Evolutionary conservation across 2,888 invertebrate genomes (phyloP).

Genomic region (Clepsis dumicolana): DNA sequence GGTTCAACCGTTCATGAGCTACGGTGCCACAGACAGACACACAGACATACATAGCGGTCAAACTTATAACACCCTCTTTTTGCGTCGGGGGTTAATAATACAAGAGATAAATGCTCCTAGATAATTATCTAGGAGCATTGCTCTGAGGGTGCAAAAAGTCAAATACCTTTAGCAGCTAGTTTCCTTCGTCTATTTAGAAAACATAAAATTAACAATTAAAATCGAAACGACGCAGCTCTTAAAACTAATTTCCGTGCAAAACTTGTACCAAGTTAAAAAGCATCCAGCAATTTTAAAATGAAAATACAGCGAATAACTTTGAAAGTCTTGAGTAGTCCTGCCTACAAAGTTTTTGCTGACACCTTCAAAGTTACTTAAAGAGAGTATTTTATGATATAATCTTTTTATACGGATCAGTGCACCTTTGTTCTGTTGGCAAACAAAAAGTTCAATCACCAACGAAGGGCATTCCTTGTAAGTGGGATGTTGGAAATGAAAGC

Average conservation of each 20-base stretch:
- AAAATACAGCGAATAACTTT: slow-evolving; percentile 50
- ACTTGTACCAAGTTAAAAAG: slow-evolving; percentile 48
- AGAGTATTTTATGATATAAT: slow-evolving; percentile 26
- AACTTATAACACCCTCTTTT: no score
- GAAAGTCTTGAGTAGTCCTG: slow-evolving; percentile 43
- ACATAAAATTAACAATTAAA: slow-evolving; percentile 42
- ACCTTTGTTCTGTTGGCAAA: not conserved
- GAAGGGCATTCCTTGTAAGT: not conserved
- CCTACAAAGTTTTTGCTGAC: slow-evolving; percentile 47
- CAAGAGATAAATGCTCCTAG: not conserved
- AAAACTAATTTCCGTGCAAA: slow-evolving; percentile 47
- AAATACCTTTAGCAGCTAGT: slow-evolving; percentile 8
- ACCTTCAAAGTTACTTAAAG: slow-evolving; percentile 35
- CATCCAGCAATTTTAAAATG: slow-evolving; percentile 49
- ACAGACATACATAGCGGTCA: no score
- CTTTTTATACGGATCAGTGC: slow-evolving; percentile 12
- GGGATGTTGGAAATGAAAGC: not conserved
- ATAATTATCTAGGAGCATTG: not conserved
- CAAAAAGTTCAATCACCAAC: not conserved
- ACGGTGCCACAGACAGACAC: no score
- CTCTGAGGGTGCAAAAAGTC: no score
- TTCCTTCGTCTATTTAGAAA: slow-evolving; percentile 19
- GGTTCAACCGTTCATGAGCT: no score
- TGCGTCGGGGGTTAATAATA: no score
- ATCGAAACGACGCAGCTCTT: slow-evolving; percentile 46